Evolutionary conservation across 2,888 invertebrate species (phyloP).

Genomic region (Ophraella communa): DNA sequence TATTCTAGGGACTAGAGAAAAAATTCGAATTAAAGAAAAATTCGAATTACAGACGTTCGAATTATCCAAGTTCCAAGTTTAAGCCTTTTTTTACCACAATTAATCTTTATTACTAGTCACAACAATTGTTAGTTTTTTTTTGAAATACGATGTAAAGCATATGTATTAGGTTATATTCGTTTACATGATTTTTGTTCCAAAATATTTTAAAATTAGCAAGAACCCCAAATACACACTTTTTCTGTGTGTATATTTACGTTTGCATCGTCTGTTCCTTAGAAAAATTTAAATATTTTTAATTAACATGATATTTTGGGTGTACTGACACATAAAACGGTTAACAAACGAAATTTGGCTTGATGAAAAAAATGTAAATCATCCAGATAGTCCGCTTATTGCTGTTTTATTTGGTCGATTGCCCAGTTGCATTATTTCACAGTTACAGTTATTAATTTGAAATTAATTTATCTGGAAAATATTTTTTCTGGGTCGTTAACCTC

Average conservation of each 20-base stretch:
- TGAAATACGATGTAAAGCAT: no score
- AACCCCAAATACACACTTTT: no score
- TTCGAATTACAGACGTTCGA: no score
- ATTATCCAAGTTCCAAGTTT: no score
- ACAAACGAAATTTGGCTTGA: background rate
- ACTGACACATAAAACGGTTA: conserved; percentile 1
- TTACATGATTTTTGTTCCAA: no score
- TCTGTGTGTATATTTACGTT: background rate
- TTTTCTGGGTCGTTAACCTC: conserved; percentile 2
- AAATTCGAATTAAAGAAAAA: no score
- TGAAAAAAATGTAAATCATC: conserved; percentile 5
- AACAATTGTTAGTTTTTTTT: no score
- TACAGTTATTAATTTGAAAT: conserved; percentile 9
- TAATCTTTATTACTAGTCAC: no score
- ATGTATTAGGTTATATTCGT: no score
- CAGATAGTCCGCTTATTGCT: conserved; percentile 5
- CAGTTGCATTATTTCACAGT: background rate
- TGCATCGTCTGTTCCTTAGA: background rate
- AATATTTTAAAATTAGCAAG: no score
- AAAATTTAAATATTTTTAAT: background rate
- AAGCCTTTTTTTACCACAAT: no score
- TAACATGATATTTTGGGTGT: background rate
- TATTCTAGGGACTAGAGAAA: no score
- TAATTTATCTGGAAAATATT: conserved; percentile 11
- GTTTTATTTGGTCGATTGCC: conserved; percentile 9